Evolutionary conservation across 2,888 invertebrate species (phyloP).

Genomic region (Nemoura dubitans): DNA sequence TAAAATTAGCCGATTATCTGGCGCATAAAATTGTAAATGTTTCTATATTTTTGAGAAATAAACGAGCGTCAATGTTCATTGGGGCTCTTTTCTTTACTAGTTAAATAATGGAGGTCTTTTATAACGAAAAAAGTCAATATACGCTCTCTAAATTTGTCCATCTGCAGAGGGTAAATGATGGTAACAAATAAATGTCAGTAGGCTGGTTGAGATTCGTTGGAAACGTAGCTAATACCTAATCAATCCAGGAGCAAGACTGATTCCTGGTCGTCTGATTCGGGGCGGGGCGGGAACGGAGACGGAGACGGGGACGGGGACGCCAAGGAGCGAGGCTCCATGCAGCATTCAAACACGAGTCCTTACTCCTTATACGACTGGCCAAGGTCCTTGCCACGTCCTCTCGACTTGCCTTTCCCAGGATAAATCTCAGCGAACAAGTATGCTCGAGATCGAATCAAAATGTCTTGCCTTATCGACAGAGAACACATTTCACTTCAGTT

Average conservation of each 20-base stretch:
- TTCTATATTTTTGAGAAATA: neutral
- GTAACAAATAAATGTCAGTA: neutral
- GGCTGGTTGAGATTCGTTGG: neutral
- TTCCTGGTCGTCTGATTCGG: neutral
- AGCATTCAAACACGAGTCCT: neutral
- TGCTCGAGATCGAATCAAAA: neutral
- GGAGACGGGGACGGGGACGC: no score
- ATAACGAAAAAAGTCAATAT: neutral
- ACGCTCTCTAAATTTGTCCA: constrained; percentile 5
- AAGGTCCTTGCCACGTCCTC: neutral
- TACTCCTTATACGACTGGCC: neutral
- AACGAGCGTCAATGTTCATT: neutral
- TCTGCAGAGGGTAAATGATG: neutral
- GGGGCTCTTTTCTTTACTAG: neutral
- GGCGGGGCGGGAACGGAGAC: neutral
- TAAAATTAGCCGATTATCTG: neutral
- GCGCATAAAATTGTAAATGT: neutral
- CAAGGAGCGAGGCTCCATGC: neutral
- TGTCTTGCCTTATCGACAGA: neutral
- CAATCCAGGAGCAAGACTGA: constrained; percentile 19
- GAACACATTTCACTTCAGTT: neutral
- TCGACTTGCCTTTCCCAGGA: neutral
- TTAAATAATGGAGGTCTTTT: constrained; percentile 1
- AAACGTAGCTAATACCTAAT: constrained; percentile 24
- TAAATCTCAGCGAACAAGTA: neutral